Conservation (phyloP, 1,140 invertebrate genomes). For the Drosophila kikkawai region DNA sequence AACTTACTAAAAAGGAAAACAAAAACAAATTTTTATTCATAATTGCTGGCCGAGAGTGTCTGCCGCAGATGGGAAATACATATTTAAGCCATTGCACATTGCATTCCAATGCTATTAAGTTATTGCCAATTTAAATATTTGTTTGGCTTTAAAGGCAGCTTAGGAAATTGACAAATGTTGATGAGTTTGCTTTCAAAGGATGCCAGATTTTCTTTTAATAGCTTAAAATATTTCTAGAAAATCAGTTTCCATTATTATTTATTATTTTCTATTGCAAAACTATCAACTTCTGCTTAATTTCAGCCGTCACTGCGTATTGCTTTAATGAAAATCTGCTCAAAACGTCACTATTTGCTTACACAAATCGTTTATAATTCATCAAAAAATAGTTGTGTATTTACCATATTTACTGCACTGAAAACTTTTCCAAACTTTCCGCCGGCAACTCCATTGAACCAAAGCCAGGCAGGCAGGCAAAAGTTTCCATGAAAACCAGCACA, state of each 20-base stretch:
- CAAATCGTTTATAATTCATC: conserved; percentile 26
- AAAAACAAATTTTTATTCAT: conserved; percentile 11
- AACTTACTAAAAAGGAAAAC: background rate
- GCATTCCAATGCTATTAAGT: conserved; percentile 7
- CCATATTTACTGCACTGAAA: conserved; percentile 34
- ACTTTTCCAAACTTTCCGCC: conserved; percentile 16
- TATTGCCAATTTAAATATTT: conserved; percentile 22
- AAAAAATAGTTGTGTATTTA: conserved; percentile 25
- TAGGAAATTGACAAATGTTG: conserved; percentile 2
- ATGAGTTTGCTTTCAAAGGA: background rate
- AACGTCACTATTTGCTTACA: conserved; percentile 1
- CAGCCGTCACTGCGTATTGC: background rate
- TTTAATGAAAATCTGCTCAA: conserved; percentile 1
- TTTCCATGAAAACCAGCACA: conserved; percentile 14
- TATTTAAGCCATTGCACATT: background rate
- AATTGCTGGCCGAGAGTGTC: conserved; percentile 17
- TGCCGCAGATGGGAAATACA: conserved; percentile 21
- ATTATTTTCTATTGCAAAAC: background rate
- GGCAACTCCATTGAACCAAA: conserved; percentile 35
- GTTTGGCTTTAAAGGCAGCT: conserved; percentile 13
- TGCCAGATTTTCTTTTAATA: background rate
- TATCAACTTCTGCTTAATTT: background rate
- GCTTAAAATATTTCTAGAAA: background rate
- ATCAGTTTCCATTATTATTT: background rate
- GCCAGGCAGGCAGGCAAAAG: conserved; percentile 16